Conservation (phyloP, 2,797 vertebrate genomes). For the Liasis olivaceus region DNA sequence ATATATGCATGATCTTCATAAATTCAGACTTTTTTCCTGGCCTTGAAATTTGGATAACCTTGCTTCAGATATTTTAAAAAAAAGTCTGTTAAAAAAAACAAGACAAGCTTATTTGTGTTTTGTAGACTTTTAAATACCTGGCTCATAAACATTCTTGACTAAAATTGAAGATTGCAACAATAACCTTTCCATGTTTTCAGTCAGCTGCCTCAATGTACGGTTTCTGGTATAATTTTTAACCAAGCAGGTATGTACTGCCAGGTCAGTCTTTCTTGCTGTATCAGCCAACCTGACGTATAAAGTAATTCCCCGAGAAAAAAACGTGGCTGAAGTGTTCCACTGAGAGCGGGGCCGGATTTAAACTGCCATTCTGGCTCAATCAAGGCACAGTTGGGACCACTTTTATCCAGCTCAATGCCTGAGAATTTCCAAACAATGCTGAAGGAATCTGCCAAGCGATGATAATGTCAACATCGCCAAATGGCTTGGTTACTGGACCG, state of each 20-base stretch:
- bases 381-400: not conserved
- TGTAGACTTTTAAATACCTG: not conserved
- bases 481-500: slow-evolving; percentile 19
- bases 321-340: not conserved
- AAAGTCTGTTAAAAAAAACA: too few relatives aligned
- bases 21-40: not conserved
- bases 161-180: slow-evolving; percentile 19
- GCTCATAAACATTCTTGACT: not conserved
- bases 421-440: slow-evolving; percentile 38
- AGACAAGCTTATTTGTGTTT: not conserved
- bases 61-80: not conserved
- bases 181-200: not conserved
- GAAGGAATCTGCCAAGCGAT: slow-evolving; percentile 17
- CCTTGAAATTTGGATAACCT: not conserved
- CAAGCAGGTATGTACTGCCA: not conserved
- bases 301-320: slow-evolving; percentile 16
- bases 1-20: not conserved
- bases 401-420: slow-evolving; percentile 33
- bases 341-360: not conserved
- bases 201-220: not conserved
- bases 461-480: slow-evolving; percentile 18
- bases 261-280: slow-evolving; percentile 23
- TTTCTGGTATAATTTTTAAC: slow-evolving; percentile 6
- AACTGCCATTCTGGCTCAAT: slow-evolving; percentile 27
- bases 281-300: slow-evolving; percentile 1